phyloP scores from a whole-genome alignment of 2,888 invertebrate genomes.

The Tenthredo distinguenda region DNA sequence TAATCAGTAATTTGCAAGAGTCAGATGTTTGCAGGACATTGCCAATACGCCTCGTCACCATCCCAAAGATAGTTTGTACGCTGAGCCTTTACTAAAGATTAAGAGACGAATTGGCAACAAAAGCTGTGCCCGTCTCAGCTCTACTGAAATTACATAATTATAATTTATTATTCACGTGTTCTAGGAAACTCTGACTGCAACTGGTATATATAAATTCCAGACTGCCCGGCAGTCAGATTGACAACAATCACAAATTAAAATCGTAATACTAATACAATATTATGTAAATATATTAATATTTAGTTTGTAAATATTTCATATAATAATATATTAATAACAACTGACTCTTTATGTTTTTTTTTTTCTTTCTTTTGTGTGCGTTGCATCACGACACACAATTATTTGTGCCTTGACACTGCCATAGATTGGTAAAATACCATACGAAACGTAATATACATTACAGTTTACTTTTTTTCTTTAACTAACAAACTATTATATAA shows the following conservation, averaged over 20 bases:
- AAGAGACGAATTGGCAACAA: slow-evolving; percentile 66
- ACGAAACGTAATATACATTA: slow-evolving; percentile 82
- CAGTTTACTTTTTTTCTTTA: slow-evolving; percentile 76
- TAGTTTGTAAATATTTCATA: slow-evolving; percentile 74
- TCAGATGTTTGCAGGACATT: slow-evolving; percentile 56
- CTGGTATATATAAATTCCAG: slow-evolving; percentile 71
- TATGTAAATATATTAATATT: slow-evolving; percentile 75
- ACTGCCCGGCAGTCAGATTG: slow-evolving; percentile 73
- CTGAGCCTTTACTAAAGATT: slow-evolving; percentile 28
- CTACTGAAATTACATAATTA: slow-evolving; percentile 63
- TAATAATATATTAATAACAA: slow-evolving; percentile 75
- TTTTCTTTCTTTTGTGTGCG: slow-evolving; percentile 52
- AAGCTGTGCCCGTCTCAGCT: slow-evolving; percentile 57
- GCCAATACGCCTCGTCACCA: slow-evolving; percentile 59
- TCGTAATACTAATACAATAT: slow-evolving; percentile 73
- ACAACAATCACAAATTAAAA: slow-evolving; percentile 74
- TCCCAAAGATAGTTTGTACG: slow-evolving; percentile 48
- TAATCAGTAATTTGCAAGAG: slow-evolving; percentile 59
- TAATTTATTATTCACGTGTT: slow-evolving; percentile 59
- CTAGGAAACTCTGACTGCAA: slow-evolving; percentile 72
- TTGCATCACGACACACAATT: slow-evolving; percentile 65
- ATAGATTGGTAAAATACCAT: slow-evolving; percentile 81
- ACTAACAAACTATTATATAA: slow-evolving; percentile 60
- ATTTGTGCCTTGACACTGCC: slow-evolving; percentile 63
- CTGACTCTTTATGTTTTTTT: slow-evolving; percentile 58